A percentile compares a stretch with the other conserved stretches of the same genome.
Evolutionary conservation across 2,113 vertebrate species (phyloP).

Genomic region (Bambusicola thoracicus): DNA sequence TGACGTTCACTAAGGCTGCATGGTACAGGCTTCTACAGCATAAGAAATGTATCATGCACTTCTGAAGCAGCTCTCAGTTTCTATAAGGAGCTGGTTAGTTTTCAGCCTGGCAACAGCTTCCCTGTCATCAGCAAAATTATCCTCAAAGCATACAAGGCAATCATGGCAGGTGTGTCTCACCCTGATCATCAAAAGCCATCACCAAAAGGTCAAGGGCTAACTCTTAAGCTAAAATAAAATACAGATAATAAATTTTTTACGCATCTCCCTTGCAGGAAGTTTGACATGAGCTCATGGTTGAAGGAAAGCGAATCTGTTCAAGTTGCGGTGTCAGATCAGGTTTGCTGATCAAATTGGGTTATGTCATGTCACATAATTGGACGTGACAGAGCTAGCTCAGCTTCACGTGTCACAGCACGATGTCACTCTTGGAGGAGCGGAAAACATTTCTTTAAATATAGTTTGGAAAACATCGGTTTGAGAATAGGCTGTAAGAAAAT

Average conservation of each 20-base stretch:
- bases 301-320: fast-evolving
- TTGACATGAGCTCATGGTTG: fast-evolving
- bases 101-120: neutral
- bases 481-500: neutral
- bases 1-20: neutral
- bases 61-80: neutral
- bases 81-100: neutral
- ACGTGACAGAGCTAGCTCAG: neutral
- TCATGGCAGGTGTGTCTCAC: neutral
- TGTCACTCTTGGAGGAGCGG: neutral
- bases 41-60: neutral
- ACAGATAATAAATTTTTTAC: neutral
- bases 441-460: fast-evolving
- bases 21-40: neutral
- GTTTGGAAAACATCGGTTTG: neutral
- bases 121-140: neutral
- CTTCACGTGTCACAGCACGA: neutral
- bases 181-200: neutral
- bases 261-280: fast-evolving
- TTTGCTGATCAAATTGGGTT: neutral
- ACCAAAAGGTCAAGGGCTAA: neutral
- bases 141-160: neutral
- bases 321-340: neutral
- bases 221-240: neutral
- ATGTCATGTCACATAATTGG: neutral